These are phyloP conservation scores for Dipodomys stephensi DNA, from an alignment of 2,113 vertebrate species.

Conservation along the genomic window DNA sequence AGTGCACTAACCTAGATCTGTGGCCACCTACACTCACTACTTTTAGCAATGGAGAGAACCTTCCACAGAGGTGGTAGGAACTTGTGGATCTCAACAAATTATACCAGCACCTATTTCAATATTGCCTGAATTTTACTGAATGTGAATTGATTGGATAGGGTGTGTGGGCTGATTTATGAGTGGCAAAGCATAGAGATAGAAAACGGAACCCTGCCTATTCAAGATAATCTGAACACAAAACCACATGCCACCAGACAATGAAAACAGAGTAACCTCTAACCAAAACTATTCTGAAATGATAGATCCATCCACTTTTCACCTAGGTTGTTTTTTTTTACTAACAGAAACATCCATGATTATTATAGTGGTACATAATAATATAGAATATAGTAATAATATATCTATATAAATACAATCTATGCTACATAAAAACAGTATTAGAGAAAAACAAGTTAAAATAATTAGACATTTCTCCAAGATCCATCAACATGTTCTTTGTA, in stretches of 20 bases:
- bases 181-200: neutral
- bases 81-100: no score
- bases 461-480: neutral
- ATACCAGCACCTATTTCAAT: no score
- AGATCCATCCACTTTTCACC: neutral
- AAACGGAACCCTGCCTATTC: neutral
- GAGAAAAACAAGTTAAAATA: constrained; percentile 24
- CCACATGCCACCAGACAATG: neutral
- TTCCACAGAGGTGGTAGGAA: neutral
- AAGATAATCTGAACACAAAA: neutral
- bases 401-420: no score
- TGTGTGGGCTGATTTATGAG: no score
- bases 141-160: no score
- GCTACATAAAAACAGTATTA: neutral
- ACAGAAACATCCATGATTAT: neutral
- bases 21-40: neutral
- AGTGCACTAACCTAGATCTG: neutral
- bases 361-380: neutral
- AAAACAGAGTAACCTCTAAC: neutral
- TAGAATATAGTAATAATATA: no score
- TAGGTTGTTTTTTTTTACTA: neutral
- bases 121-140: no score
- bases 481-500: neutral
- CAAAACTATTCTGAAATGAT: neutral
- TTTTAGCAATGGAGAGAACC: neutral